Evolutionary conservation across 2,797 vertebrate species (phyloP), one percentile per base, ranked within the genome.

Genomic region (Coregonus ussuriensis): DNA sequence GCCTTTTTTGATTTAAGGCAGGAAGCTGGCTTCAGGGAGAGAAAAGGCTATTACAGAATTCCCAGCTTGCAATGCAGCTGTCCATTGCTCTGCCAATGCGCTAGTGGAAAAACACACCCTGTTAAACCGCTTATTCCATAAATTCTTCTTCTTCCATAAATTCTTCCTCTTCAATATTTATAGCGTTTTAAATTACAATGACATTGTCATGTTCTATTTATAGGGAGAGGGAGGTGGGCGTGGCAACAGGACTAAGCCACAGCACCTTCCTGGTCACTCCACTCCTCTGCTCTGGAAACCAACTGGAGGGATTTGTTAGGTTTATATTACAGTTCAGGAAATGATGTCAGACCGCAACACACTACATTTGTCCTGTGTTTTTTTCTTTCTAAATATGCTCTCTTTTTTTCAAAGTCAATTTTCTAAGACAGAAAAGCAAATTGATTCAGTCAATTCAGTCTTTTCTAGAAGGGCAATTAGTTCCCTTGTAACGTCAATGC

Each of bases 1-100:
- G 95, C 92, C 93, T 95, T 96, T 94, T 95, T 95, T 95, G 95
- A 96, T 96, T 96, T 96, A 96, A 96, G 92, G 94, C 94, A 93
- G 94, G 90, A 93, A 91, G 89, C 87, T 88, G 86, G 91, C 92
- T 94, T 94, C 89, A 77, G 93, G 94, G 93, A 93, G 90, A 89
- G 89, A 92, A 93, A 95, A 95, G 93, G 93, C 94, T 95, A 95
- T 95, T 95, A 95, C 90, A 91, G 86, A 93, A 93, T 91, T 92
- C 91, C 90, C 90, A 91, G 87, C 85, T 83, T 92, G 91, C 91
- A 86, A 83, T 29, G 73, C 88, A n/a, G 81, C 86, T 86, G 89
- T 87, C 86, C 91, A 82, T 88, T 85, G 78, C 86, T 81, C 81
- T 84, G 51, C 74, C 81, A 68, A 47, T 70, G 78, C 86, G 76